Evolutionary conservation across 2,113 vertebrate species (phyloP).

Genomic region (Tragulus kanchil): DNA sequence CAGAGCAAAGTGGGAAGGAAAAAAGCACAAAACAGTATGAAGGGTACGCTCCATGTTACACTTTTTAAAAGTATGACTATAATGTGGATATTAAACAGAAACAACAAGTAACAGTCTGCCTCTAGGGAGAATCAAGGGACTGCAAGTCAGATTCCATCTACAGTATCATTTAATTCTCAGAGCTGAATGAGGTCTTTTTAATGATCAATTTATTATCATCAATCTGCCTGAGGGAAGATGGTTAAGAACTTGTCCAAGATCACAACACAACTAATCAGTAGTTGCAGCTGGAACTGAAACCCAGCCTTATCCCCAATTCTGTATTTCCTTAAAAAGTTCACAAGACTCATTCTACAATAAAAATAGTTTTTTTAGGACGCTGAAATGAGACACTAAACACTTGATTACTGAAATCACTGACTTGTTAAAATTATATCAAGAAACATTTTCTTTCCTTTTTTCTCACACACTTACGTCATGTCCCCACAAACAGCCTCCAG

Average conservation of each 20-base stretch:
- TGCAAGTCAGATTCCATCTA: background rate
- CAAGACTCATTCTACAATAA: background rate
- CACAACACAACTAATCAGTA: background rate
- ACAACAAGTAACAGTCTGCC: background rate
- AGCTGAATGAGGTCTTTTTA: background rate
- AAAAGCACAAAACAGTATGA: background rate
- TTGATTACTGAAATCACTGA: background rate
- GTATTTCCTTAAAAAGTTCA: conserved; percentile 9
- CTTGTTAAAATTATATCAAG: background rate
- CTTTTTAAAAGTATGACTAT: background rate
- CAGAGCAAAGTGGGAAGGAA: background rate
- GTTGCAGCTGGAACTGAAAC: background rate
- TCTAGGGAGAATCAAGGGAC: background rate
- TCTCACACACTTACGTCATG: background rate
- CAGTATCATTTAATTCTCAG: background rate
- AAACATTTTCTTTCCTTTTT: background rate
- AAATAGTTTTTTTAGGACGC: conserved; percentile 3
- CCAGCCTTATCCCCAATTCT: background rate
- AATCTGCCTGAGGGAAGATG: background rate
- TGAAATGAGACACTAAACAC: background rate
- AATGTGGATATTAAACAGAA: background rate
- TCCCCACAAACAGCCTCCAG: background rate
- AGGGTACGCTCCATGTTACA: background rate
- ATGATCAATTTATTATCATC: background rate
- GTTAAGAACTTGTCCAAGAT: background rate